Percentiles rank a stretch among this genome's conserved stretches.
Evolutionary conservation across 1,140 invertebrate genomes (phyloP).

Genomic region (Sycobia sp.): DNA sequence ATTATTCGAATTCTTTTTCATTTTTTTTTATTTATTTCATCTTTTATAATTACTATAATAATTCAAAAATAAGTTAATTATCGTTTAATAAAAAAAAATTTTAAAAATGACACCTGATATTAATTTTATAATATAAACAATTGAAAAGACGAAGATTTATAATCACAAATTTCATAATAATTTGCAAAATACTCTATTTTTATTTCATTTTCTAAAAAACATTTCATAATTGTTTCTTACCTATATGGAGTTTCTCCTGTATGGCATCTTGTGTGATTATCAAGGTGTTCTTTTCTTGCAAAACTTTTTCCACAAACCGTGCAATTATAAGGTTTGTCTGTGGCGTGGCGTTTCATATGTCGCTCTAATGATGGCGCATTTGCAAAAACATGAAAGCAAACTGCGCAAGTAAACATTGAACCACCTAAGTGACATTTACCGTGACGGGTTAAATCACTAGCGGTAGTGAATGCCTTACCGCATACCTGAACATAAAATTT

Average conservation of each 20-base stretch:
- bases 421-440: slow-evolving; percentile 81
- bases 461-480: slow-evolving; percentile 78
- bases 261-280: slow-evolving; percentile 82
- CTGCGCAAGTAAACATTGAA: slow-evolving; percentile 74
- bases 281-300: slow-evolving; percentile 82
- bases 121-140: too few relatives aligned
- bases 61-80: too few relatives aligned
- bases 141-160: too few relatives aligned
- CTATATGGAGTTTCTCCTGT: slow-evolving; percentile 83
- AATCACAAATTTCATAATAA: too few relatives aligned
- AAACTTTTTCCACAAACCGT: slow-evolving; percentile 86
- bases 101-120: too few relatives aligned
- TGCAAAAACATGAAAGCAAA: slow-evolving; percentile 77
- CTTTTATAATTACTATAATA: too few relatives aligned
- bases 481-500: slow-evolving; percentile 65
- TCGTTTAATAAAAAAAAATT: too few relatives aligned
- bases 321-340: slow-evolving; percentile 82
- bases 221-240: too few relatives aligned
- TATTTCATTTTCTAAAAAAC: too few relatives aligned
- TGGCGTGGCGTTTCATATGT: slow-evolving; percentile 78
- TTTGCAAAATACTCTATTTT: too few relatives aligned
- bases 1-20: not conserved
- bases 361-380: slow-evolving; percentile 73
- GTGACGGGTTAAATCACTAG: slow-evolving; percentile 76
- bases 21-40: not conserved